These are phyloP conservation scores for Carpatolechia fugitivella DNA, from an alignment of 2,888 invertebrate species.

Conservation along the genomic window DNA sequence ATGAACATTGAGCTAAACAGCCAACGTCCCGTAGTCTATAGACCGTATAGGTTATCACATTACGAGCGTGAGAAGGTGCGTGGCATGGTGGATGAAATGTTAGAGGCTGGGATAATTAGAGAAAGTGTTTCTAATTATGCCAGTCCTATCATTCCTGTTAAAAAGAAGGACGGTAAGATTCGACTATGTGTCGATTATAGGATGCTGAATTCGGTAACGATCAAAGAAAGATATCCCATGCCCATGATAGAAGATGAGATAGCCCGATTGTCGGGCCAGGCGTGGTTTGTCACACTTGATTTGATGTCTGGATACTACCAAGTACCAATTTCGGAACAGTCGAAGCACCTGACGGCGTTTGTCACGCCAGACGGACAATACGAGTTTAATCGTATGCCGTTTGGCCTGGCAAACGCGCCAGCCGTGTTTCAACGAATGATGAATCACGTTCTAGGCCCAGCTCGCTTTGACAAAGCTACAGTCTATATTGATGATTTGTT, in stretches of 20 bases:
- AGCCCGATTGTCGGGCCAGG: conserved; percentile 17
- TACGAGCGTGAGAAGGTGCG: neutral
- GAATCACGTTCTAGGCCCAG: conserved; percentile 16
- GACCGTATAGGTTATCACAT: neutral
- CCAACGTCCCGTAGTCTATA: conserved; percentile 10
- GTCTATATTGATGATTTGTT: conserved; percentile 30
- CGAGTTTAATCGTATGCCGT: conserved; percentile 46
- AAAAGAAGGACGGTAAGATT: conserved; percentile 8
- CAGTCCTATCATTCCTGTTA: conserved; percentile 15
- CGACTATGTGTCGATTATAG: conserved; percentile 11
- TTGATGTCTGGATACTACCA: conserved; percentile 20
- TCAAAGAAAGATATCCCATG: conserved; percentile 25
- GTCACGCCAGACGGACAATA: conserved; percentile 38
- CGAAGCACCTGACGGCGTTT: conserved; percentile 35
- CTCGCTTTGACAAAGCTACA: conserved; percentile 19
- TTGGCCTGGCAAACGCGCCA: conserved; percentile 43
- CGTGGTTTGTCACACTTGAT: conserved; percentile 22
- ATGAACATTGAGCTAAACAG: conserved; percentile 18
- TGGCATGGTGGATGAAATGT: neutral
- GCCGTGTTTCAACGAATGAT: conserved; percentile 36
- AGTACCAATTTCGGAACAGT: conserved; percentile 18
- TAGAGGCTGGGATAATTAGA: neutral
- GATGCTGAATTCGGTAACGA: conserved; percentile 15
- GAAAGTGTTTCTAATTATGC: conserved; percentile 17
- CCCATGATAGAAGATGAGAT: conserved; percentile 28